Evolutionary conservation across 2,888 invertebrate genomes (phyloP).

Genomic region (Nephrotoma appendiculata): DNA sequence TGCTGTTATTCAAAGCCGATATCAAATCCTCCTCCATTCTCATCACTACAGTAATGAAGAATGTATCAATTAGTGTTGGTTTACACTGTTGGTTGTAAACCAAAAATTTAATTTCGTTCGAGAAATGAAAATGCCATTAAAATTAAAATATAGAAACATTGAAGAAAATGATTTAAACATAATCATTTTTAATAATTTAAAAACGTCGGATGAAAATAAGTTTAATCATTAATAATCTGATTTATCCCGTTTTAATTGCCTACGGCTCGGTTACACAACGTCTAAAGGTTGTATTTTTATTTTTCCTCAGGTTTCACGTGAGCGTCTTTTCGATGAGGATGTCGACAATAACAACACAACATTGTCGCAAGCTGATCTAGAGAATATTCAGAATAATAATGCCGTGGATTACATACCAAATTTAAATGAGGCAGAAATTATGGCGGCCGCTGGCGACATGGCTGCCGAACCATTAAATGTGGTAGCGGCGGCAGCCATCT

Average conservation of each 20-base stretch:
- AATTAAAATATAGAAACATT: background rate
- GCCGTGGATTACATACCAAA: slow-evolving; percentile 35
- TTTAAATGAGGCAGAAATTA: slow-evolving; percentile 13
- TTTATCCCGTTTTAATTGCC: too few relatives aligned
- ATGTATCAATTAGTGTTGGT: background rate
- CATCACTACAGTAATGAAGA: too few relatives aligned
- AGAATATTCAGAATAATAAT: slow-evolving; percentile 42
- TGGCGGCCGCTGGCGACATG: background rate
- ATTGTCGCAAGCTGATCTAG: slow-evolving; percentile 39
- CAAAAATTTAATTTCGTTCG: background rate
- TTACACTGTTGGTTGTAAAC: background rate
- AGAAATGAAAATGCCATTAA: background rate
- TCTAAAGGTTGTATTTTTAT: background rate
- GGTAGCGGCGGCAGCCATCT: background rate
- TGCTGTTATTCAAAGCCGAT: too few relatives aligned
- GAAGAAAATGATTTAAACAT: background rate
- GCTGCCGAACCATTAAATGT: background rate
- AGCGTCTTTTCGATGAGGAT: slow-evolving; percentile 13
- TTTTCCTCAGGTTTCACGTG: slow-evolving; percentile 8
- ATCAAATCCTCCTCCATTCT: too few relatives aligned
- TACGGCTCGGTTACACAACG: background rate
- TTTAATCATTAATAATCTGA: background rate
- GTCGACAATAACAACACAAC: slow-evolving; percentile 40
- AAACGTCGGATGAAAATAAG: background rate
- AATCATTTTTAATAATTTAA: background rate